phyloP scores from a whole-genome alignment of 2,888 invertebrate species.

The Pollenia labialis region DNA sequence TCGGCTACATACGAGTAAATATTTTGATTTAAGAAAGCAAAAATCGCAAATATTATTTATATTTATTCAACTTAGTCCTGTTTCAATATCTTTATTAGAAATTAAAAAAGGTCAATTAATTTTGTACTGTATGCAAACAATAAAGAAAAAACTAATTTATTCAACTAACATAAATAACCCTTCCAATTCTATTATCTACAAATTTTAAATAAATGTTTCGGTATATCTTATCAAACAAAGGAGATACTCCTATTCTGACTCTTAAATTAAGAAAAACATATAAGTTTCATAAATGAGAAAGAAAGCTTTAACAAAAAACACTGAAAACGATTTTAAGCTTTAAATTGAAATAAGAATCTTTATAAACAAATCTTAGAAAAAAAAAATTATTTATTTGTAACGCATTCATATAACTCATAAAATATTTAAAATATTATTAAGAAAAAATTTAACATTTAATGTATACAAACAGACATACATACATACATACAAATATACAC shows the following conservation, averaged over 20 bases:
- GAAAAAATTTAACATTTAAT: not conserved
- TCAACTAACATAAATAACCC: constrained; percentile 39
- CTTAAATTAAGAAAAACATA: constrained; percentile 15
- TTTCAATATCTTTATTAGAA: too few species aligned
- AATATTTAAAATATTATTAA: constrained; percentile 4
- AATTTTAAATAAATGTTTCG: constrained; percentile 72
- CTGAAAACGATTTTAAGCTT: constrained; percentile 58
- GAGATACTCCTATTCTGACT: constrained; percentile 2
- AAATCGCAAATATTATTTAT: too few species aligned
- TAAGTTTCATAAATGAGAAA: constrained; percentile 55
- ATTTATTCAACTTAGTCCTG: too few species aligned
- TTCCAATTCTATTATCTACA: constrained; percentile 68
- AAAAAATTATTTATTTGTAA: not conserved
- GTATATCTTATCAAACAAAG: constrained; percentile 19
- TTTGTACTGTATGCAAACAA: not conserved
- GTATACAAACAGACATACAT: constrained; percentile 27
- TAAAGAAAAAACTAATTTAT: constrained; percentile 10
- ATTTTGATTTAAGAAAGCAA: too few species aligned
- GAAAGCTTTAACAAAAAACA: constrained; percentile 68
- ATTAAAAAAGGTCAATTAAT: constrained; percentile 1
- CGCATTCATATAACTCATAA: not conserved
- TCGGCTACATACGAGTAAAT: too few species aligned
- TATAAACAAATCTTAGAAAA: constrained; percentile 45
- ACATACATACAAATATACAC: not conserved
- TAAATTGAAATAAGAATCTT: constrained; percentile 42